Base-by-base conservation (phyloP, 2,797 vertebrate genomes). In the Holocentrus rufus region DNA sequence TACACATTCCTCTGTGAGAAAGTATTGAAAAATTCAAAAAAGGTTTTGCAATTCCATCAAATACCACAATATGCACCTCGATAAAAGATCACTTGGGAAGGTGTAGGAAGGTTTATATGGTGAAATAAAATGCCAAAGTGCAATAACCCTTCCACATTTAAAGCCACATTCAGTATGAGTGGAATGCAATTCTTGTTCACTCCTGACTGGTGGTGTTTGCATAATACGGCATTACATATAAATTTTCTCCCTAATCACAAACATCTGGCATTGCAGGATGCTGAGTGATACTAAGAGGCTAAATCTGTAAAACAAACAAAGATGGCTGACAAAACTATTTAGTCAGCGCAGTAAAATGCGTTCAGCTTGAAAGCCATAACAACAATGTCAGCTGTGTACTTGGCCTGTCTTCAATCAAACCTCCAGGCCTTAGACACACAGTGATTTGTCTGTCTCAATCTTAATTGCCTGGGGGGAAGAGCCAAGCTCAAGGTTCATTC, bases 211-310 rank as follows among this genome's bases (percentile, higher is more conserved):
- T 87, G 85, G 91, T 94, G 92, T 95, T 94, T 92, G 91, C 89
- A 90, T 92, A 92, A 91, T 91, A 92, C 88, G 91, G 89, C 92
- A 91, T 92, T 92, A 92, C 87, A 91, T 93, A 94, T 95, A 92
- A 91, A 94, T 95, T 93, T 92, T 87, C 89, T 88, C 89, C 90
- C 91, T 93, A 94, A 96, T 95, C 90, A 88, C 91, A 93, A 95
- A 95, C 95, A 95, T 94, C 95, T 96, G 94, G 92, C 90, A 79
- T 75, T 90, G 88, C 88, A 92, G 92, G 82, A 91, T 81, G 91
- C 90, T 79, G 90, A 95, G 90, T 91, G 91, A 90, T 86, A 65
- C 89, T 86, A 85, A 88, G 83, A 78, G 80, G 89, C 88, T 69
- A 88, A 88, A 92, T 90, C 88, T 88, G 91, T 90, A 87, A 79